Evolutionary conservation across 2,888 invertebrate genomes (phyloP), one percentile per base, ranked within the genome.

Genomic region (Eupithecia abbreviata): DNA sequence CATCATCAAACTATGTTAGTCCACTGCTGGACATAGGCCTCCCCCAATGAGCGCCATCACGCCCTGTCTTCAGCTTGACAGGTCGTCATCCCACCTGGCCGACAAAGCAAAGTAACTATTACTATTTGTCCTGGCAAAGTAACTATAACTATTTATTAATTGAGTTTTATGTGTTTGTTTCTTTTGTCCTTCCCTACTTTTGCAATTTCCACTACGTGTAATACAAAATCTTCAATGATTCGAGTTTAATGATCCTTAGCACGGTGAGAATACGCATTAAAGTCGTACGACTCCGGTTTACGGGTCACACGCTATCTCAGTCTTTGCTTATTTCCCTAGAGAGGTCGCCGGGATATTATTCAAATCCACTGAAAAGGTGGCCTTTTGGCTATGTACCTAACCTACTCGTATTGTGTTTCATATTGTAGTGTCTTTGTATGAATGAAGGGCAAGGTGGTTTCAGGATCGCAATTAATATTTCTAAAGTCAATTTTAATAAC

Each of bases 301-400:
- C 71, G 43, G 30, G 65, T 71, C 72, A n/a, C 42, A 7, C 70
- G 75, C 55, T 67, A 62, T 55, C 72, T 42, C 43, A 68, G 47
- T 67, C 72, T 73, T 65, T 62, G 30, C 30, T 72, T 69, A 76
- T 79, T 79, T 76, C 76, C 79, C 76, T 10, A 12, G 79, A 73
- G 76, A 47, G 67, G 55, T n/a, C 15, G 71, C 74, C 7, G 71
- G 18, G 74, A 75, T 75, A 73, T 75, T 75, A 77, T 71, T 75
- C 73, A 73, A 51, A 79, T 67, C 43, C 68, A 55, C 65, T 75
- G 68, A 65, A 77, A 62, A 76, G 51, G 74, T 74, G 69, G 68
- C 71, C 62, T 75, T 71, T 15, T 15, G 41, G n/a, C 58, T 13
- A n/a, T 30, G 30, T 30, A 30, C 30, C 30, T 30, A 30, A 30